phyloP scores from a whole-genome alignment of 1,140 invertebrate species.

The Drosophila persimilis region DNA sequence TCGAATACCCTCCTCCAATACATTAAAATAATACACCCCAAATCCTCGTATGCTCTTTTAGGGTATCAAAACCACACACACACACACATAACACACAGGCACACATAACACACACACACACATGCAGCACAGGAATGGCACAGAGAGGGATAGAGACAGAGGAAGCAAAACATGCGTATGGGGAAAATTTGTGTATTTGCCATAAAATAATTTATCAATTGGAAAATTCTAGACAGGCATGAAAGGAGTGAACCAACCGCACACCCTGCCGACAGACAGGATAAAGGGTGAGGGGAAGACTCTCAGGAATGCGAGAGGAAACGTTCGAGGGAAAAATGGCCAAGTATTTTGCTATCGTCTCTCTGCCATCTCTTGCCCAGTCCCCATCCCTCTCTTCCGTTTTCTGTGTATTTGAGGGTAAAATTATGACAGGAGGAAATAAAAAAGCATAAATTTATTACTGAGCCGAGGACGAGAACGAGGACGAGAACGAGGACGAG shows the following conservation, averaged over 20 bases:
- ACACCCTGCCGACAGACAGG: not conserved
- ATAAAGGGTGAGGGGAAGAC: not conserved
- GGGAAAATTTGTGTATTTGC: conserved; percentile 80
- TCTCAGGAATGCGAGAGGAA: conserved; percentile 30
- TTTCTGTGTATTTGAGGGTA: conserved; percentile 72
- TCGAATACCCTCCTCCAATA: too few relatives aligned
- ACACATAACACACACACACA: conserved; percentile 20
- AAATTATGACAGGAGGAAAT: conserved; percentile 82
- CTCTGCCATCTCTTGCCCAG: conserved; percentile 16
- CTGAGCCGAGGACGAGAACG: conserved; percentile 49
- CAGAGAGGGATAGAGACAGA: not conserved
- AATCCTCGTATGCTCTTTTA: too few relatives aligned
- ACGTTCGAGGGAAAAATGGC: conserved; percentile 46
- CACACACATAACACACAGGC: conserved; percentile 19
- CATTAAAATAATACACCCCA: too few relatives aligned
- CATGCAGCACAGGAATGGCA: not conserved
- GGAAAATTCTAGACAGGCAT: conserved; percentile 70
- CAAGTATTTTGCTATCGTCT: conserved; percentile 62
- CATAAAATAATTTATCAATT: conserved; percentile 83
- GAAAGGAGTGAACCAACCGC: not conserved
- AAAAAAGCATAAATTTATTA: conserved; percentile 82
- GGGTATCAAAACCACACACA: conserved; percentile 17
- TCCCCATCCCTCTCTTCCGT: conserved; percentile 24
- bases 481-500: too few relatives aligned
- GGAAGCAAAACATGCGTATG: conserved; percentile 55